Base-by-base conservation (phyloP, 2,797 vertebrate genomes). In the Mionectes olivaceus region DNA sequence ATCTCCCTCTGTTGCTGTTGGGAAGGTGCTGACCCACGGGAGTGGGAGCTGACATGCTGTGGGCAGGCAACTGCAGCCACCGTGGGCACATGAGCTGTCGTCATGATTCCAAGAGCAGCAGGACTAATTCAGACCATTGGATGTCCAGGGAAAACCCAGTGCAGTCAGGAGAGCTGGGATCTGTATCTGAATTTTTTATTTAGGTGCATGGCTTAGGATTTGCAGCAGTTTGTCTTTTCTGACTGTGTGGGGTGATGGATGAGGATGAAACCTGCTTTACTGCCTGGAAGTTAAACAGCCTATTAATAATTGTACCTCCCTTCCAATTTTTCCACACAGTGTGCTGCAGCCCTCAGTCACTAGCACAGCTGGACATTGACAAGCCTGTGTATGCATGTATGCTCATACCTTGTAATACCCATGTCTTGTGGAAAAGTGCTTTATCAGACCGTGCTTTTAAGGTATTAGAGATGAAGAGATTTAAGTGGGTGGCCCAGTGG, bases 71-170 rank as follows among this genome's bases (percentile, higher is more conserved):
- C 63, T 65, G 43, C 32, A 39, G 28, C 67, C 35, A 2, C 0
- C 2, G 19, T 50, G 19, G 41, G 14, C 37, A n/a, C 43, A 5
- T 8, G 85, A 55, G 46, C n/a, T 82, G 59, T 37, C 3, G 3
- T 14, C 2, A 0, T 30, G 44, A 35, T 70, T 57, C 24, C 8
- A 24, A 79, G 67, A 76, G 44, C 59, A 79, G 19, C 3, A 8
- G 35, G 39, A 49, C 25, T 3, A 3, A 5, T 43, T 46, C 43
- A 41, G 74, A 18, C 33, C 2, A 1, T 28, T 0, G 0, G 21
- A 15, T 53, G 10, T 65, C 53, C 59, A 32, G 19, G 23, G 44
- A 7, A 74, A 37, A 12, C 33, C n/a, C 18, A 35, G 2, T 0
- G 3, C 33, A 43, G 17, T 23, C 0, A 9, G 68, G 37, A 73